Evolutionary conservation across 2,888 invertebrate species (phyloP).

Genomic region (Caenorhabditis macrosperma): DNA sequence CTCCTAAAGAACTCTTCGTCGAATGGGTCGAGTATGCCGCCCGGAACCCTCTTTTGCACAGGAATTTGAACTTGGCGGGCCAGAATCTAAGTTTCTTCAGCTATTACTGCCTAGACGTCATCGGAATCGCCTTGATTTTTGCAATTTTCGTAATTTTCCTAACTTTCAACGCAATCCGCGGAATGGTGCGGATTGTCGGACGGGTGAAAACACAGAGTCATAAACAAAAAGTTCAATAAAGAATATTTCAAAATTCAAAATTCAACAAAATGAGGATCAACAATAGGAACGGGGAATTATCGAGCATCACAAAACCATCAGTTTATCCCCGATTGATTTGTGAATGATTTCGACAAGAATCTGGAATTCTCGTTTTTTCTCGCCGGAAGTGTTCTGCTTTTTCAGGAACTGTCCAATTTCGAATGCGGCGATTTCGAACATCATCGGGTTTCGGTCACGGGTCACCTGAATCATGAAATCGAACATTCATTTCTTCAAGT

Average conservation of each 20-base stretch:
- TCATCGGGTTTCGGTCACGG: slow-evolving; percentile 66
- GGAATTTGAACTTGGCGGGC: slow-evolving; percentile 44
- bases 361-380: slow-evolving; percentile 26
- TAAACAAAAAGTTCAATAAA: background rate
- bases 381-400: slow-evolving; percentile 24
- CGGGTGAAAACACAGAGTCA: background rate
- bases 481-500: background rate
- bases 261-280: background rate
- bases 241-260: background rate
- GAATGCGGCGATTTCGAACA: slow-evolving; percentile 69
- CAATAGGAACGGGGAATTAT: too few relatives aligned
- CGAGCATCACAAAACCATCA: slow-evolving; percentile 7
- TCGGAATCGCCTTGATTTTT: background rate
- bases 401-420: slow-evolving; percentile 71
- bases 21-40: slow-evolving; percentile 61
- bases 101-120: slow-evolving; percentile 54
- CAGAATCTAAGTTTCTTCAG: slow-evolving; percentile 23
- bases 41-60: slow-evolving; percentile 45
- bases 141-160: slow-evolving; percentile 12
- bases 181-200: background rate
- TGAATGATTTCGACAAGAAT: slow-evolving; percentile 61
- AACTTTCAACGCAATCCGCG: background rate
- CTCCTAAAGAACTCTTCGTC: slow-evolving; percentile 45
- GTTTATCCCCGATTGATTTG: slow-evolving; percentile 51
- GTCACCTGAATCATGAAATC: slow-evolving; percentile 53